Percentiles rank a stretch among this genome's conserved stretches.
Conservation (phyloP, 2,113 vertebrate genomes). For the Crypturellus undulatus region DNA sequence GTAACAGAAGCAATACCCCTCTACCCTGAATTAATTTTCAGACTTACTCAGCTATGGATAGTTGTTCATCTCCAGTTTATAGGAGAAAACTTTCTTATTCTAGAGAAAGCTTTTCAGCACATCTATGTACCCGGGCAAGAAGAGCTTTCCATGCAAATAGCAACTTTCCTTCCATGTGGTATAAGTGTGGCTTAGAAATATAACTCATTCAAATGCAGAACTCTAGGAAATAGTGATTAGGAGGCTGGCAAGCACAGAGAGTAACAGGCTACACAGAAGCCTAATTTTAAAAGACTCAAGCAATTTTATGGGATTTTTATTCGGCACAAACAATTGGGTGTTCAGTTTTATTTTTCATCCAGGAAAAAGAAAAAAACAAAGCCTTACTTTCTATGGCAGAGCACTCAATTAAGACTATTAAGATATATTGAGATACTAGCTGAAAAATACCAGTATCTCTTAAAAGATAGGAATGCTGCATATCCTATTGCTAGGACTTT, state of each 20-base stretch:
- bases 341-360: not conserved
- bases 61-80: not conserved
- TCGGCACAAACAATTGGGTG: not conserved
- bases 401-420: fast-evolving
- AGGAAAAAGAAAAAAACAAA: not conserved
- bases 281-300: fast-evolving
- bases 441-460: not conserved
- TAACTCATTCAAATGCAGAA: not conserved
- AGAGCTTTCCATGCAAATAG: not conserved
- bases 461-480: not conserved
- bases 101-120: not conserved
- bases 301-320: not conserved
- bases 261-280: fast-evolving
- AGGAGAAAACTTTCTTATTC: not conserved
- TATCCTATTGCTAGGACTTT: too few species aligned
- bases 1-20: not conserved
- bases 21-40: not conserved
- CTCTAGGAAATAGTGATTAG: fast-evolving
- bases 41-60: fast-evolving
- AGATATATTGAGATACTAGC: not conserved
- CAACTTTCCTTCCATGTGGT: not conserved
- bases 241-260: not conserved
- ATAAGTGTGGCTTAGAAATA: not conserved
- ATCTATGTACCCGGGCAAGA: not conserved
- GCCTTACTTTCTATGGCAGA: fast-evolving